These are phyloP conservation scores for Cotesia vestalis DNA, from an alignment of 1,140 invertebrate species.

Conservation along the genomic window DNA sequence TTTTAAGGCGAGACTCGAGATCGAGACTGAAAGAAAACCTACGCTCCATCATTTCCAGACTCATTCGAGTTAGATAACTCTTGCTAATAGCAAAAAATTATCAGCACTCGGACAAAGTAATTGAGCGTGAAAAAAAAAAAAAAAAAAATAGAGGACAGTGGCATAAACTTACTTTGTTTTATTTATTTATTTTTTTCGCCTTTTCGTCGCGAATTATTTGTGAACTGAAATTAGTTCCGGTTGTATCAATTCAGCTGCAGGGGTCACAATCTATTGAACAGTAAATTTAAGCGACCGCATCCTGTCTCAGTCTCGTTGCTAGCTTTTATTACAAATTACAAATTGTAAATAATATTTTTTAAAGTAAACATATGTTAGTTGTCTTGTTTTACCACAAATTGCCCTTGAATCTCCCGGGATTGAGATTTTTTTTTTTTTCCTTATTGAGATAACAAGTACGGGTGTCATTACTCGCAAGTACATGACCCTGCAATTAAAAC, in stretches of 20 bases:
- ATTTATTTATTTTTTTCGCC: neutral
- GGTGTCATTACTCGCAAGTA: conserved; percentile 5
- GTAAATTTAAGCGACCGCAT: conserved; percentile 49
- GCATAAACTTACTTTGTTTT: neutral
- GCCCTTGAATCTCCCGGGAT: conserved; percentile 22
- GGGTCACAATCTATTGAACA: conserved; percentile 41
- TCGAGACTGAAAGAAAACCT: conserved; percentile 12
- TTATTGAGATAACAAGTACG: conserved; percentile 8
- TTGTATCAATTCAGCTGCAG: conserved; percentile 37
- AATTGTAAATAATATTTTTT: no score
- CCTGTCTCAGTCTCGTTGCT: conserved; percentile 37
- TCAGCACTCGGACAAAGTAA: conserved; percentile 14
- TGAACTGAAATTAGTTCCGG: conserved; percentile 8
- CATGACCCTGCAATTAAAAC: neutral
- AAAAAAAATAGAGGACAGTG: neutral
- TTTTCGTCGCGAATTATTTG: neutral
- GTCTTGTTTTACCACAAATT: neutral
- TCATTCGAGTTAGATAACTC: conserved; percentile 23
- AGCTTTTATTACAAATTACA: neutral
- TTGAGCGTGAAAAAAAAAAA: neutral
- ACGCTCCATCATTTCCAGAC: neutral
- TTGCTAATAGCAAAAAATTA: conserved; percentile 31
- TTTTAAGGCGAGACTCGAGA: neutral
- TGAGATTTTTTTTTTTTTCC: conserved; percentile 15
- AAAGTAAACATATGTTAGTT: neutral